Base-by-base conservation (phyloP, 2,797 vertebrate genomes). In the Pseudochaenichthys georgianus region DNA sequence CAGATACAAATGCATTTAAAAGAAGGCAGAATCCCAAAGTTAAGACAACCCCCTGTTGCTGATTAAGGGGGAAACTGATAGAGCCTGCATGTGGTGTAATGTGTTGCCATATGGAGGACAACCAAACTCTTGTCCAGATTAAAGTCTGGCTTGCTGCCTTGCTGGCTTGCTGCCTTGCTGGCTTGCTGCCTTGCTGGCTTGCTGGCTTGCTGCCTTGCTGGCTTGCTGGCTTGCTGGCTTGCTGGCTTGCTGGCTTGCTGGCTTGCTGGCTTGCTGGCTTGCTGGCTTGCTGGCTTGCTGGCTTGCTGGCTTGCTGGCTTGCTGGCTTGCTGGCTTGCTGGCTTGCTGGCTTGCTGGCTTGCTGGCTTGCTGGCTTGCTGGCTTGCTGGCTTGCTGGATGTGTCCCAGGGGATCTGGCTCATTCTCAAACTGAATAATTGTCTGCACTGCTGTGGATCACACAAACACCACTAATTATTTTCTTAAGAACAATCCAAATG, bases 41-140 rank as follows among this genome's bases (percentile, higher is more conserved):
- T 60, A 4, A 59, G 59, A 60, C 9, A 1, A 19, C 47, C 51
- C 38, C 57, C 34, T 77, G 31, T 47, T 73, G 31, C 69, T 82
- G 73, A 84, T 76, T 47, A 65, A 66, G 17, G 63, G 62, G 68
- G 45, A 28, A 57, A 69, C 71, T 65, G 41, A 86, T 55, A 60
- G 2, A 50, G 51, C 50, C 70, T 70, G 23, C 82, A 84, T 82
- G 79, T 87, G 86, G 48, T 72, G 87, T 73, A 67, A 78, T 76
- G 82, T 76, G 70, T 60, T 80, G 78, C 79, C 84, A 81, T 86
- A 74, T 78, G 74, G 79, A 65, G 65, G 81, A 83, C 74, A 75
- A 77, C 79, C 70, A 82, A 86, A 70, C 78, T 87, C 66, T 72
- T 81, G 75, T 77, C 85, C 78, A 88, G 70, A 84, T 83, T 72